Evolutionary conservation across 1,140 invertebrate genomes (phyloP), one percentile per base, ranked within the genome.

Genomic region (Leptinotarsa lineolata): DNA sequence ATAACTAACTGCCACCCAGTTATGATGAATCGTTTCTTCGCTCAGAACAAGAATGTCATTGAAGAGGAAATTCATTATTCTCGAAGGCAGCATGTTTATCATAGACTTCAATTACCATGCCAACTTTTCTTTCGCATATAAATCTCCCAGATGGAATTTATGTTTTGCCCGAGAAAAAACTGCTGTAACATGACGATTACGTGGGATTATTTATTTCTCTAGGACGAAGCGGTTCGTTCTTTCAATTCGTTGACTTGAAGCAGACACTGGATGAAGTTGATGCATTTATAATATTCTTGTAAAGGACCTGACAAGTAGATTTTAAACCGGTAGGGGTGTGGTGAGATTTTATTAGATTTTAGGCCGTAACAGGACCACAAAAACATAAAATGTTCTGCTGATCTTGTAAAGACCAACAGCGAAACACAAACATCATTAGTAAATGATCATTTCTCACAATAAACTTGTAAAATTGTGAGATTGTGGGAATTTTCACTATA

Each of bases 141-240:
- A 54, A 54, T 54, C n/a, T 16, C 48, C n/a, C 15, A 15, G 15
- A 54, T 18, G 48, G 48, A 54, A 54, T 54, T 54, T 54, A 54
- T 54, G 48, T 54, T 54, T 54, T 18, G 4, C 48, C 48, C 48
- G 48, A 18, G n/a, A 54, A 39, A 30, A 54, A 54, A 54, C 15
- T 54, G 48, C 48, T 54, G n/a, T 54, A 54, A 54, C 48, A 54
- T 15, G 48, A 15, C 48, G 16, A 54, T 54, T 54, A 54, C n/a
- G 48, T 54, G 48, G 48, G 48, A 54, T 39, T 54, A 54, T 54
- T 54, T 54, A 54, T 54, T 54, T 13, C 48, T 16, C 48, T 54
- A 13, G 48, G 48, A 18, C 48, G 15, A 54, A 13, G 15, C 48
- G 15, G 6, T 4, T 54, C 48, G n/a, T 54, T 13, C 48, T 54